Conservation (phyloP, 2,113 vertebrate species). For the Naja naja region DNA sequence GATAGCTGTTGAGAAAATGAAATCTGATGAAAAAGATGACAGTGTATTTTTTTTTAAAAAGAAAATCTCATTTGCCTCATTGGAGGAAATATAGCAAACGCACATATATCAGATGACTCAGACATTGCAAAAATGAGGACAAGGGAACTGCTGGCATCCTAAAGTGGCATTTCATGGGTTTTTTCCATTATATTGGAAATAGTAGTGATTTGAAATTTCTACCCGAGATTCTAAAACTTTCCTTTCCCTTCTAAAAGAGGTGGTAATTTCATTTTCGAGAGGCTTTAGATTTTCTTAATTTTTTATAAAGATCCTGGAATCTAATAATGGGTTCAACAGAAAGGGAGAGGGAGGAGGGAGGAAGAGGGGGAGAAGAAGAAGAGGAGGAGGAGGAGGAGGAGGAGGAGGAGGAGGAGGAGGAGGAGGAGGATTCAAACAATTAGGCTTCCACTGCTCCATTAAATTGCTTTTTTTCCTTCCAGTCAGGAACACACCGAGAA, state of each 20-base stretch:
- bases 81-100: slow-evolving; percentile 24
- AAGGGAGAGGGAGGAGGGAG: too few species aligned
- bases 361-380: too few species aligned
- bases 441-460: background rate
- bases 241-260: background rate
- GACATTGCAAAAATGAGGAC: background rate
- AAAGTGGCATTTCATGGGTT: background rate
- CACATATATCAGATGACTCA: background rate
- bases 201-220: background rate
- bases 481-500: background rate
- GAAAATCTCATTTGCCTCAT: slow-evolving; percentile 56
- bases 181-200: background rate
- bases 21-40: slow-evolving; percentile 58
- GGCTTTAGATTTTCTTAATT: background rate
- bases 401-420: too few species aligned
- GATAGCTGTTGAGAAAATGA: slow-evolving; percentile 56
- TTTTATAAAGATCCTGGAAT: background rate
- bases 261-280: background rate
- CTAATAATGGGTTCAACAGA: background rate
- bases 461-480: background rate
- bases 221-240: background rate
- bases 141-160: background rate
- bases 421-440: background rate
- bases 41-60: slow-evolving; percentile 54
- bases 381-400: too few species aligned